These are phyloP conservation scores for Lycaon pictus DNA, from an alignment of 2,113 vertebrate species.

Conservation along the genomic window DNA sequence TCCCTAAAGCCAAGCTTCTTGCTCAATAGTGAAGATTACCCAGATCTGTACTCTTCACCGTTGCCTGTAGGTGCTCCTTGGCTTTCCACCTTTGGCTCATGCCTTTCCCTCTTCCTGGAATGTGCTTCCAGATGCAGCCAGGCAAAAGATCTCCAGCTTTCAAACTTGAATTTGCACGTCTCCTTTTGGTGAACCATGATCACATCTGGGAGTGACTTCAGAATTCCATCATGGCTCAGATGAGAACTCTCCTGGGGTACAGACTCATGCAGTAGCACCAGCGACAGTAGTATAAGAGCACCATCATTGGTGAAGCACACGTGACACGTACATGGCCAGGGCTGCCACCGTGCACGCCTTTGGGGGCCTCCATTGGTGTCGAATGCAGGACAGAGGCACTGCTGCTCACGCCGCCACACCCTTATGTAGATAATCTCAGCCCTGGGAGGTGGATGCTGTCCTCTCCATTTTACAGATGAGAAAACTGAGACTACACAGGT, in stretches of 20 bases:
- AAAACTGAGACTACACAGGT: background rate
- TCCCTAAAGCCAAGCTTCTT: background rate
- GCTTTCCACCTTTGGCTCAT: background rate
- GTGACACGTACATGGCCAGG: fast-evolving
- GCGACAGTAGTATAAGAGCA: fast-evolving
- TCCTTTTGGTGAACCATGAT: background rate
- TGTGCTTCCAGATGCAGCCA: background rate
- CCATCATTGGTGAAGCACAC: too few species aligned
- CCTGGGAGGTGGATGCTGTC: background rate
- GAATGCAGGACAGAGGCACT: background rate
- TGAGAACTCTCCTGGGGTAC: background rate
- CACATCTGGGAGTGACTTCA: background rate
- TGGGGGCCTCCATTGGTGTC: fast-evolving
- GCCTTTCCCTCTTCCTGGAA: background rate
- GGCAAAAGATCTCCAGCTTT: background rate
- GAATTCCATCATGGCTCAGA: background rate
- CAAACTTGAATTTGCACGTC: background rate
- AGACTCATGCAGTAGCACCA: fast-evolving
- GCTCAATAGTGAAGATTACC: fast-evolving
- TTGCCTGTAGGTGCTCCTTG: background rate
- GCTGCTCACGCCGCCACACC: too few species aligned
- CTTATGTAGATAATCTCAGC: background rate
- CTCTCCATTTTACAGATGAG: background rate
- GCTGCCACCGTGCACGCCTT: fast-evolving
- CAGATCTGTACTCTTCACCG: background rate